Evolutionary conservation across 2,888 invertebrate species (phyloP), one percentile per base, ranked within the genome.

Genomic region (Nasonia oneida): DNA sequence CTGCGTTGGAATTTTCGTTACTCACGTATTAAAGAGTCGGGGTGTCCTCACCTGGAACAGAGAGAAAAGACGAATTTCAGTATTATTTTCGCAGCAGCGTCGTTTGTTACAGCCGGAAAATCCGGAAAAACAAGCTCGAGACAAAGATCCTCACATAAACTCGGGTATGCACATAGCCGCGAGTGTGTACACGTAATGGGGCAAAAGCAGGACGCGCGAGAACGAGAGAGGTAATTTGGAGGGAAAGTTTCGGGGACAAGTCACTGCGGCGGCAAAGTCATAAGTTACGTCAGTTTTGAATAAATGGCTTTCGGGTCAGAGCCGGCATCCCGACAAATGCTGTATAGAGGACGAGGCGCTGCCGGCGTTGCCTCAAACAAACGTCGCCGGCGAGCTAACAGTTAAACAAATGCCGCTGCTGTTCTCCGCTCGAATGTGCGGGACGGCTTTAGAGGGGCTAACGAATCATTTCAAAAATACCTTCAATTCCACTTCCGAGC

Each of bases 251-350:
- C 67, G 73, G 73, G 71, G 71, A 71, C 42, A 42, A n/a, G 73
- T 42, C 47, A n/a, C 47, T 8, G 73, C 67, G 64, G 73, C 67
- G 64, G 47, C 37, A 64, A 50, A 81, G 81, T 76, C 84, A 85
- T 85, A 85, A 85, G 81, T 85, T 81, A 81, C 39, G 85, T 85
- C 77, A 85, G 77, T 81, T 85, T 85, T 81, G 81, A 85, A 85
- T 85, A 85, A 85, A 85, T 76, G 76, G 77, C 53, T 81, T 85
- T 71, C 71, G 81, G 85, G 85, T 81, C 77, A 85, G 29, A 29
- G 50, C 73, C 81, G 81, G 71, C 74, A 74, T 80, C 53, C 84
- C 64, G 74, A 79, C 79, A 67, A 84, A 79, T 33, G 53, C 53
- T 57, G 10, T 18, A 37, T 33, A 12, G 15, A 23, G 47, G 74